Percentiles rank a stretch among this genome's conserved stretches.
phyloP scores from a whole-genome alignment of 2,113 vertebrate species.

The Mungos mungo region DNA sequence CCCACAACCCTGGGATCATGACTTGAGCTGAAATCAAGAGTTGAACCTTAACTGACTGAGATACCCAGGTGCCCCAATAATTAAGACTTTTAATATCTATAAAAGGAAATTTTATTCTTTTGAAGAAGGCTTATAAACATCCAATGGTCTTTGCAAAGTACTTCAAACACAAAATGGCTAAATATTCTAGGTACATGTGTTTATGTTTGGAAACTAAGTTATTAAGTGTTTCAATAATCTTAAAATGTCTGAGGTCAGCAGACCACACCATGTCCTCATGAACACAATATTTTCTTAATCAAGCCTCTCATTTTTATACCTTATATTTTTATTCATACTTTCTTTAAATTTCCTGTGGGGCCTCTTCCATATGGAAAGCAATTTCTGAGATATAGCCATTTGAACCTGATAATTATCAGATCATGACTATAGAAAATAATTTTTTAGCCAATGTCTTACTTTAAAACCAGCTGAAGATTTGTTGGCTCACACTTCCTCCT shows the following conservation, averaged over 20 bases:
- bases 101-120: slow-evolving; percentile 4
- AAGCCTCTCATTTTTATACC: background rate
- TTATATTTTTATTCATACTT: background rate
- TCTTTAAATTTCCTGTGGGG: background rate
- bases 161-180: background rate
- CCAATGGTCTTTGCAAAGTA: background rate
- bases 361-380: background rate
- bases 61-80: background rate
- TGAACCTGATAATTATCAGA: background rate
- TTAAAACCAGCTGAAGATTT: background rate
- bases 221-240: background rate
- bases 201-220: background rate
- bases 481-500: background rate
- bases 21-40: too few species aligned
- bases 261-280: background rate
- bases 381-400: background rate
- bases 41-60: too few species aligned
- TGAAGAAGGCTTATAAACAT: background rate
- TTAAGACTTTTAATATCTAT: background rate
- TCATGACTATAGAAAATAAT: background rate
- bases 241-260: background rate
- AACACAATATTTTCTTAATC: background rate
- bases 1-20: too few species aligned
- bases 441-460: background rate
- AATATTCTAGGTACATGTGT: background rate